Evolutionary conservation across 2,888 invertebrate species (phyloP), one percentile per base, ranked within the genome.

Genomic region (Palloptera scutellata): DNA sequence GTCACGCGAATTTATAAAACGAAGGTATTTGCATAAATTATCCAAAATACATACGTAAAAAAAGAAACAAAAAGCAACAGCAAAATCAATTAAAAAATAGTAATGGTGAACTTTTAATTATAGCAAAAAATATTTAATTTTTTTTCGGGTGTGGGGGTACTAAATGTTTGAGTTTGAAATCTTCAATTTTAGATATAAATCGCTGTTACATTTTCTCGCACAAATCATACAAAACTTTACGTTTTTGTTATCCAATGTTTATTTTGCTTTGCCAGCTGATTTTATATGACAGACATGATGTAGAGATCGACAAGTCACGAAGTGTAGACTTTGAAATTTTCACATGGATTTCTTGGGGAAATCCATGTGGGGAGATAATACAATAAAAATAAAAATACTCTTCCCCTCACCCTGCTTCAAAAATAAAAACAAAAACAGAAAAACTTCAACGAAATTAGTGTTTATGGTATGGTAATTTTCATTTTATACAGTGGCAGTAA

Each of bases 231-330:
- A 30, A 30, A 19, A 51, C n/a, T 30, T 52, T 52, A 15, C 52
- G 40, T 51, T 48, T 20, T 61, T 53, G n/a, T 13, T 20, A 20
- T 48, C 20, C 17, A 30, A 12, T 53, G 57, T 64, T 55, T 64
- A 12, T 57, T 64, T 64, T 57, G 15, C 40, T 57, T 51, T 19
- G 15, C 64, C 64, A 64, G 64, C 64, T 64, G 64, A 64, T 64
- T 48, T 15, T 30, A 30, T 30, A 30, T 19, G 42, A 42, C 40
- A 11, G 60, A 60, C n/a, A 19, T 51, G 3, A 43, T 13, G 48
- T 13, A 20, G 30, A 30, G 12, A 60, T 20, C 20, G n/a, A 17
- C 30, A 20, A 30, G 30, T 4, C 30, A 30, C 30, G 30, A 4
- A 48, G 48, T 48, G 48, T 48, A 48, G 48, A 48, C 30, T 30